Evolutionary conservation across 1,140 invertebrate genomes (phyloP).

Genomic region (Olivierus martensii): DNA sequence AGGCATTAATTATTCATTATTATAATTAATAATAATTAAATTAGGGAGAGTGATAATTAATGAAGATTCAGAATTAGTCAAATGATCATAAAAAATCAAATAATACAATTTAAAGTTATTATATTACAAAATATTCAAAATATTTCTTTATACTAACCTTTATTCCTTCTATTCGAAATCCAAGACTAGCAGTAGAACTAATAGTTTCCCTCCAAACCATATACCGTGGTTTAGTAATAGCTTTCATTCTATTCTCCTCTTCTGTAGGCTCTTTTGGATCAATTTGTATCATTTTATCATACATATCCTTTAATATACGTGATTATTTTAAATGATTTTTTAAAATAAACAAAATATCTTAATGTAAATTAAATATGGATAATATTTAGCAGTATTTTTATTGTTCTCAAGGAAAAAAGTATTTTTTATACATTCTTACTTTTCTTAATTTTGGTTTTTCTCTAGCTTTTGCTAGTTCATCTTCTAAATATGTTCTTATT

Average conservation of each 20-base stretch:
- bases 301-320: constrained; percentile 70
- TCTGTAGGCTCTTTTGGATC: constrained; percentile 76
- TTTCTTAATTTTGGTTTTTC: constrained; percentile 84
- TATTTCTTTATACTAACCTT: constrained; percentile 36
- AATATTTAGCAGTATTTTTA: no score
- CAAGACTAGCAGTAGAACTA: constrained; percentile 84
- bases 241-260: constrained; percentile 74
- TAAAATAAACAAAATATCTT: no score
- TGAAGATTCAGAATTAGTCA: no score
- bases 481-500: constrained; percentile 84
- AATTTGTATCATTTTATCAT: constrained; percentile 95
- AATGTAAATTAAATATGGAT: no score
- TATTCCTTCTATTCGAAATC: constrained; percentile 92
- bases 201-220: constrained; percentile 98
- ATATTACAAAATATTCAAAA: no score
- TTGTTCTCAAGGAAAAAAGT: no score
- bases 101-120: no score
- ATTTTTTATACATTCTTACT: constrained; percentile 36
- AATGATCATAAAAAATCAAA: no score
- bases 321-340: no score
- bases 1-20: no score
- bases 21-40: no score
- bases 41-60: no score
- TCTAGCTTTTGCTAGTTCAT: constrained; percentile 84
- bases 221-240: constrained; percentile 87